Percentiles rank a stretch among this genome's conserved stretches.
These are phyloP conservation scores for Trigoniulus corallinus DNA, from an alignment of 1,140 invertebrate species.

Conservation along the genomic window DNA sequence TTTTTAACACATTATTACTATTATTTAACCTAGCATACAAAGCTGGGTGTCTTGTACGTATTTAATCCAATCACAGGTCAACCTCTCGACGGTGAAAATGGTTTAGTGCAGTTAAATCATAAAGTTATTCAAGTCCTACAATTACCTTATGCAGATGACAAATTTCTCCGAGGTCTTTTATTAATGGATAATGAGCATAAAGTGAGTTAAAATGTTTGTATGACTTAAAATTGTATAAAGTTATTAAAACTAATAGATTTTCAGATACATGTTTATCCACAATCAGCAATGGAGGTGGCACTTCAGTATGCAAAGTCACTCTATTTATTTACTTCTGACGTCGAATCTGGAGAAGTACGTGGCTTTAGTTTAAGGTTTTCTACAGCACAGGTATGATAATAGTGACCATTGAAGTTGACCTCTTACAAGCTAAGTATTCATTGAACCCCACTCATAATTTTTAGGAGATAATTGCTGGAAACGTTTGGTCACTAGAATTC, in stretches of 20 bases:
- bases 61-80: slow-evolving; percentile 76
- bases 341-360: background rate
- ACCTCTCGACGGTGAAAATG: slow-evolving; percentile 30
- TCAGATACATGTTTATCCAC: slow-evolving; percentile 42
- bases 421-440: too few species aligned
- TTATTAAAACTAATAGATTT: too few species aligned
- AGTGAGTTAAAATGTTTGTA: slow-evolving; percentile 24
- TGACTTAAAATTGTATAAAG: too few species aligned
- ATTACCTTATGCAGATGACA: slow-evolving; percentile 39
- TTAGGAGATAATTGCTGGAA: background rate
- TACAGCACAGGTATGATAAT: background rate
- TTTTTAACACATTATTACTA: background rate
- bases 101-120: slow-evolving; percentile 39
- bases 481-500: slow-evolving; percentile 20
- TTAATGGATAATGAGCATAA: slow-evolving; percentile 52
- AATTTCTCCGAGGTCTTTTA: slow-evolving; percentile 59
- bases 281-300: slow-evolving; percentile 29
- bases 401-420: too few species aligned
- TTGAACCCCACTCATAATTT: too few species aligned
- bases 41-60: slow-evolving; percentile 34
- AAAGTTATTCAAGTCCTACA: slow-evolving; percentile 55
- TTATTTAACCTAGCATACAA: slow-evolving; percentile 7
- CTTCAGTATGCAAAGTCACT: slow-evolving; percentile 15
- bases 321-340: slow-evolving; percentile 15
- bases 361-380: background rate